A percentile compares a stretch with the other conserved stretches of the same genome.
phyloP scores from a whole-genome alignment of 2,113 vertebrate species.

The Pitta sordida region DNA sequence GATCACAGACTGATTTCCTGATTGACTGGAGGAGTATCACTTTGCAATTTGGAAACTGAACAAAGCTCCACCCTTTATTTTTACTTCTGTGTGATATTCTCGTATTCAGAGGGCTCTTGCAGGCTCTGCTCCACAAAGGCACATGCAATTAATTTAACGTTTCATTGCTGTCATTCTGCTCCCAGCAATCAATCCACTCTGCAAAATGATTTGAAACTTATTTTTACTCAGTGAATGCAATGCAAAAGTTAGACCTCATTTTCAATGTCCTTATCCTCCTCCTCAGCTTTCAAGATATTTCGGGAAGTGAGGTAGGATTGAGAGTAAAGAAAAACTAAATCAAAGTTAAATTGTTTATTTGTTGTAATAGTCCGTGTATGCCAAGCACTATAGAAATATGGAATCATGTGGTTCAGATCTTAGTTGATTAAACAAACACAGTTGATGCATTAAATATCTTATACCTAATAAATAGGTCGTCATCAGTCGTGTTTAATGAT shows the following conservation, averaged over 20 bases:
- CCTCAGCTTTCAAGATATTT: background rate
- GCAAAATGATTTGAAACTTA: background rate
- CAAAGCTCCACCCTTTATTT: background rate
- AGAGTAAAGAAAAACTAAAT: background rate
- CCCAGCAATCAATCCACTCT: background rate
- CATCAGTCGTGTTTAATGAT: background rate
- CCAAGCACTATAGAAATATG: background rate
- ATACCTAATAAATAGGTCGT: background rate
- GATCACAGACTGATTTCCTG: background rate
- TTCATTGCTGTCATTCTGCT: background rate
- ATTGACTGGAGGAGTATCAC: background rate
- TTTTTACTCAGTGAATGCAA: background rate
- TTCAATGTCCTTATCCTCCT: background rate
- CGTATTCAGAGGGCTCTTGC: background rate
- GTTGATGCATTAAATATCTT: background rate
- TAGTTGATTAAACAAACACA: background rate
- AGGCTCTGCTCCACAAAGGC: background rate
- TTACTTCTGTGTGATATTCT: background rate
- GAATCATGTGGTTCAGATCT: background rate
- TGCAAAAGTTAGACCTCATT: background rate
- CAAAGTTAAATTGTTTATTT: background rate
- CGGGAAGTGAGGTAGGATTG: background rate
- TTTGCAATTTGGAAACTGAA: background rate
- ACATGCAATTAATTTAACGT: background rate
- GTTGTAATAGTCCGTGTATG: background rate